Conservation (phyloP, 2,797 vertebrate species). For the Malurus splendens region DNA sequence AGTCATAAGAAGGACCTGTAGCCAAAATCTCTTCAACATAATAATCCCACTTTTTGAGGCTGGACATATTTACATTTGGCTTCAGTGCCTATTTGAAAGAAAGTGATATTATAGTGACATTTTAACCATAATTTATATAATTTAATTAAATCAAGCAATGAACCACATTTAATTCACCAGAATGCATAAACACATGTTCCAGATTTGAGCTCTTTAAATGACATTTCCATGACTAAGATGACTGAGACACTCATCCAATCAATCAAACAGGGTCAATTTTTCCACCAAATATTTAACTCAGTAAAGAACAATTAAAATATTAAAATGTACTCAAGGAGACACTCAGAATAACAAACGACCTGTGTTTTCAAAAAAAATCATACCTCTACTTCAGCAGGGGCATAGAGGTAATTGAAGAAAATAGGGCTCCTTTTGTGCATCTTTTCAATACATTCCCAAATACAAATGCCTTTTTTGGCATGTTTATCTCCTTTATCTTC, state of each 20-base stretch:
- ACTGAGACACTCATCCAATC: not conserved
- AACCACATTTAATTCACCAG: not conserved
- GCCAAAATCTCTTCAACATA: constrained; percentile 92
- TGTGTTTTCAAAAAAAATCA: not conserved
- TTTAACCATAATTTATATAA: not conserved
- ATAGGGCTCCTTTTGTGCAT: constrained; percentile 89
- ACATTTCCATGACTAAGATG: not conserved
- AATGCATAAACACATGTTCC: not conserved
- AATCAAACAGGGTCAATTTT: not conserved
- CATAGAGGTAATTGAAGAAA: constrained; percentile 97
- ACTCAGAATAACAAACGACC: not conserved
- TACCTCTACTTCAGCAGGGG: constrained; percentile 84
- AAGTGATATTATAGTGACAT: not conserved
- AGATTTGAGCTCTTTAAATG: not conserved
- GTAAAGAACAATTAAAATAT: not conserved
- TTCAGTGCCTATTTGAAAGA: constrained; percentile 81
- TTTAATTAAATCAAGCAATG: not conserved
- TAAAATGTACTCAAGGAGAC: not conserved
- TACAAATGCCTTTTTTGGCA: constrained; percentile 88
- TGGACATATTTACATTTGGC: constrained; percentile 84
- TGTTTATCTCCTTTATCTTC: constrained; percentile 97
- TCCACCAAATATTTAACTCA: not conserved
- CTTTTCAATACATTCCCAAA: constrained; percentile 94
- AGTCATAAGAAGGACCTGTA: constrained; percentile 91
- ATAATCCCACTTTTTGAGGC: constrained; percentile 92